A percentile compares a stretch with the other conserved stretches of the same genome.
phyloP scores from a whole-genome alignment of 1,140 invertebrate species.

The Tetramorium simillimum region DNA sequence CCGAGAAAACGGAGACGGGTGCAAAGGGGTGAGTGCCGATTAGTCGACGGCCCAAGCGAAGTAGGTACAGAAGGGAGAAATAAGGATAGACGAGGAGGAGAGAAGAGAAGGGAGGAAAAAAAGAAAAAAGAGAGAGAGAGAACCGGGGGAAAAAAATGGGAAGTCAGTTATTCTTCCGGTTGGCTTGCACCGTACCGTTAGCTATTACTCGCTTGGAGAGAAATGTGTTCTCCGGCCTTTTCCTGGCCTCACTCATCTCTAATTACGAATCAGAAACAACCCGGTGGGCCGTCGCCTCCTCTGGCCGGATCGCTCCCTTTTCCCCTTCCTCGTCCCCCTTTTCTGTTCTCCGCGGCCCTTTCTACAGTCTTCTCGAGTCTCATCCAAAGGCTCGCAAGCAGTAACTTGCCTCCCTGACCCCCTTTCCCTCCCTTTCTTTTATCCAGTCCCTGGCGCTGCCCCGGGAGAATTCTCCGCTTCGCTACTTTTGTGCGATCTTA shows the following conservation, averaged over 20 bases:
- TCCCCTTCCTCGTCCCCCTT: not conserved
- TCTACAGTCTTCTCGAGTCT: slow-evolving; percentile 50
- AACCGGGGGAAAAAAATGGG: slow-evolving; percentile 18
- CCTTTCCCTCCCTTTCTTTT: slow-evolving; percentile 41
- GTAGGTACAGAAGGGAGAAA: slow-evolving; percentile 2
- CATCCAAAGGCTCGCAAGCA: slow-evolving; percentile 49
- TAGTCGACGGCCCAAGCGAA: slow-evolving; percentile 25
- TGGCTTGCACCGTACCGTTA: slow-evolving; percentile 70
- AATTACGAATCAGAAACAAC: slow-evolving; percentile 83
- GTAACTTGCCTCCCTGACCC: slow-evolving; percentile 55
- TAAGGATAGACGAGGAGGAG: not conserved
- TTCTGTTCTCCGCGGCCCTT: slow-evolving; percentile 43
- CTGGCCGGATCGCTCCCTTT: slow-evolving; percentile 37
- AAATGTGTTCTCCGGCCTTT: slow-evolving; percentile 77
- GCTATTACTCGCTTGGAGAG: slow-evolving; percentile 75
- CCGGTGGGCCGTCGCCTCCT: slow-evolving; percentile 66
- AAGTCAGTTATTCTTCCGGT: slow-evolving; percentile 76
- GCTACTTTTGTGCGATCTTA: slow-evolving; percentile 74
- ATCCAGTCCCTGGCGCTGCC: slow-evolving; percentile 44
- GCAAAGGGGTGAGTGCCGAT: slow-evolving; percentile 27
- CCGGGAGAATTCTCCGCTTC: slow-evolving; percentile 72
- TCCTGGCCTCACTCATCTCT: slow-evolving; percentile 79
- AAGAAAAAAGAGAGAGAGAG: not conserved
- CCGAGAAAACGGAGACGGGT: slow-evolving; percentile 24
- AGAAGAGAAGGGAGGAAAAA: not conserved